Percentiles rank a stretch among this genome's conserved stretches.
phyloP scores from a whole-genome alignment of 2,888 invertebrate genomes.

The Pseudeuparius sepicola region DNA sequence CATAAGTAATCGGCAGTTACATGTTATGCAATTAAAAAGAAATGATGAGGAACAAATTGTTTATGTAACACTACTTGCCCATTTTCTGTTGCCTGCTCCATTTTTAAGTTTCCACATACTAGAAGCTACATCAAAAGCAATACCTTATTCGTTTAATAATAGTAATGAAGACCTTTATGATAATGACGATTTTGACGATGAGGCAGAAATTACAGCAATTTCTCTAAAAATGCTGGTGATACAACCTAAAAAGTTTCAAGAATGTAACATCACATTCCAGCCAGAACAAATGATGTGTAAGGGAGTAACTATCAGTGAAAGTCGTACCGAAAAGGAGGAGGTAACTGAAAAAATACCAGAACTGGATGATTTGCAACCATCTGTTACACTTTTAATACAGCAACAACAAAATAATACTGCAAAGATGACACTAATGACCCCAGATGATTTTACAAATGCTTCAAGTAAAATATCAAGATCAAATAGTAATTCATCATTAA shows the following conservation, averaged over 20 bases:
- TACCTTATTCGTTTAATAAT: conserved; percentile 37
- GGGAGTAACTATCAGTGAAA: conserved; percentile 14
- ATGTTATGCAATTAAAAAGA: conserved; percentile 64
- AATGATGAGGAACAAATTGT: conserved; percentile 52
- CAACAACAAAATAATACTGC: conserved; percentile 26
- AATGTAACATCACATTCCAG: conserved; percentile 39
- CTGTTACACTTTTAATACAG: conserved; percentile 35
- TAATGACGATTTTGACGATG: conserved; percentile 48
- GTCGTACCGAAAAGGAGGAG: conserved; percentile 11
- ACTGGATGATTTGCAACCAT: conserved; percentile 35
- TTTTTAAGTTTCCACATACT: conserved; percentile 83
- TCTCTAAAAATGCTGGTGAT: conserved; percentile 61
- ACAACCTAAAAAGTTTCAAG: conserved; percentile 82
- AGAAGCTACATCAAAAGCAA: conserved; percentile 54
- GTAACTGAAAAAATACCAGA: conserved; percentile 29
- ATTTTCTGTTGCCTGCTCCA: conserved; percentile 79
- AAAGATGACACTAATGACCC: conserved; percentile 69
- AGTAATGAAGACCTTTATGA: conserved; percentile 48
- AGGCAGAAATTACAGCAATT: conserved; percentile 36
- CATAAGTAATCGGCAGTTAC: conserved; percentile 59
- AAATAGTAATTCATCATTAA: conserved; percentile 26
- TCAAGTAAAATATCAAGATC: conserved; percentile 35
- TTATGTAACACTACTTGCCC: conserved; percentile 65
- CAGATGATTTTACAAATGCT: conserved; percentile 69
- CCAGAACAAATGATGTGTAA: conserved; percentile 29